Evolutionary conservation across 2,888 invertebrate genomes (phyloP).

Genomic region (Antitype chi): DNA sequence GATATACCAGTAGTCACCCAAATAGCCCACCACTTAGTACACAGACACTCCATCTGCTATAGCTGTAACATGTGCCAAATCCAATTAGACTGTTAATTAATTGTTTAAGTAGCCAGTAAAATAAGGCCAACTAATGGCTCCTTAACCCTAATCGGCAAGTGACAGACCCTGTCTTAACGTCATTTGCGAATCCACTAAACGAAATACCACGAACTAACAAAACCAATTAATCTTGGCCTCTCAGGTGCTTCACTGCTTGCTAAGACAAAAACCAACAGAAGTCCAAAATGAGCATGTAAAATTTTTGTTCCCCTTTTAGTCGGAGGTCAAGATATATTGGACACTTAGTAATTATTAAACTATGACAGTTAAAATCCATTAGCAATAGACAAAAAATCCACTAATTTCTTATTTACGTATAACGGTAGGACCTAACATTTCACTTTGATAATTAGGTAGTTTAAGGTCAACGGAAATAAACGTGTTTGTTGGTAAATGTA

Average conservation of each 20-base stretch:
- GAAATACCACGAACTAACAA: constrained; percentile 10
- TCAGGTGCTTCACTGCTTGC: background rate
- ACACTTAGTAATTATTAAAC: constrained; percentile 37
- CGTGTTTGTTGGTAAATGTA: background rate
- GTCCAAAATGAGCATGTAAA: background rate
- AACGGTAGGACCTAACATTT: constrained; percentile 55
- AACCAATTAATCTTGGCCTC: constrained; percentile 26
- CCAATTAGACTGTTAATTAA: constrained; percentile 19
- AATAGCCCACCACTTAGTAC: constrained; percentile 30
- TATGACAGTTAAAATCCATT: constrained; percentile 65
- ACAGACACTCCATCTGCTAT: background rate
- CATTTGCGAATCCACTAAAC: constrained; percentile 44
- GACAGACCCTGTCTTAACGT: constrained; percentile 51
- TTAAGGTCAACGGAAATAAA: constrained; percentile 7
- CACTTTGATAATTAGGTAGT: constrained; percentile 21
- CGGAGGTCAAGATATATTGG: constrained; percentile 16
- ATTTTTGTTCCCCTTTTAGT: background rate
- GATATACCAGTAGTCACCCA: constrained; percentile 4
- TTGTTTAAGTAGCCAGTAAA: constrained; percentile 37
- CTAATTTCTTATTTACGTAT: constrained; percentile 39
- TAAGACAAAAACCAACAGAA: background rate
- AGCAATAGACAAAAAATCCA: constrained; percentile 56
- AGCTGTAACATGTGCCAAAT: constrained; percentile 24
- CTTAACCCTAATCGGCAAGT: constrained; percentile 45
- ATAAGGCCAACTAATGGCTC: constrained; percentile 34